Base-by-base conservation (phyloP, 2,888 invertebrate species). In the Rhodophaea formosa region DNA sequence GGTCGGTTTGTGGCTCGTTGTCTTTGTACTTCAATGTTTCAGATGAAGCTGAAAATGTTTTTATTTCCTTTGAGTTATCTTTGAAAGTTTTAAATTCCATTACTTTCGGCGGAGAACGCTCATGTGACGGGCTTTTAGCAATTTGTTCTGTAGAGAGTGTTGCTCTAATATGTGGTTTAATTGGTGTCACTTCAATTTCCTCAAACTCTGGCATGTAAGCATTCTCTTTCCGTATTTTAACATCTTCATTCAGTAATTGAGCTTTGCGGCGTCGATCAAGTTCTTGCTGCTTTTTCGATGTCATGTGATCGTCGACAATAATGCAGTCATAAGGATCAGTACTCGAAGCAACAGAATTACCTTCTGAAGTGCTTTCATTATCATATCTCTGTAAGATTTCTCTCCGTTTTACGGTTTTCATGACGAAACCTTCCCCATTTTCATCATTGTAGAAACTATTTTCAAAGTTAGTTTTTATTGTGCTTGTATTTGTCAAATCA, bases 251-350 rank as follows among this genome's bases (percentile, higher is more conserved):
- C 64, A 77, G 64, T 43, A 77, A 73, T 64, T 87, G 86, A 16
- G 82, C 77, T 69, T 88, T 86, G n/a, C 88, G 81, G 64, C 88
- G 90, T 66, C 85, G 82, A 61, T 90, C 88, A 63, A 85, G 71
- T 75, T 90, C 90, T 79, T 89, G 90, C 70, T 88, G 93, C 70
- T 90, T 93, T 80, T 90, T 80, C 67, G 86, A 83, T 63, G 85
- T 88, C 92, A 87, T 92, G 70, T 95, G 96, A 84, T 97, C 96
- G 68, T 96, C 96, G 29, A 97, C 96, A 55, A 97, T 95, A 67
- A 97, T 96, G 76, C 96, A 96, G 75, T 95, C 95, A 69, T 95
- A 95, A 30, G 94, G 95, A 88, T 95, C 95, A 52, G 95, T 95
- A 74, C 94, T 95, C 52, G 94, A 94, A 70, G 92, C 92, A 67